Conservation (phyloP, 2,113 vertebrate genomes). For the Rutilus rutilus region DNA sequence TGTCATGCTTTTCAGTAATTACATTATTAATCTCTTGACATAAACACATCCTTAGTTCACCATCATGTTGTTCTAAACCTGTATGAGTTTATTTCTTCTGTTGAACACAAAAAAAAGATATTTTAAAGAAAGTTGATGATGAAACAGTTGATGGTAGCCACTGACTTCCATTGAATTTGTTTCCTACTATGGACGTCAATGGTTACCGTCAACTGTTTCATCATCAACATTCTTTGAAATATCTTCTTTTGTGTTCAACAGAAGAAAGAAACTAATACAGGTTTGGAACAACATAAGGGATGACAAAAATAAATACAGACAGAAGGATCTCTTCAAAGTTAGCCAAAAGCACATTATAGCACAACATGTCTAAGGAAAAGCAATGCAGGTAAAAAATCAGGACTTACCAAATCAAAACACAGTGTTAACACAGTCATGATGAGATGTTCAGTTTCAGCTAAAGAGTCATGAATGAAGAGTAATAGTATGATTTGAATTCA, state of each 20-base stretch:
- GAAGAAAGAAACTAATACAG: too few relatives aligned
- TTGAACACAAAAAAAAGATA: too few relatives aligned
- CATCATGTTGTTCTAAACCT: too few relatives aligned
- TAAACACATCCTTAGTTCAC: neutral
- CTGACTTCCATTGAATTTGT: too few relatives aligned
- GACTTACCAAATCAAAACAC: slow-evolving; percentile 64
- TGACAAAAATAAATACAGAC: neutral
- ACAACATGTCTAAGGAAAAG: neutral
- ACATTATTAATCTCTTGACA: neutral
- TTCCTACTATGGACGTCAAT: too few relatives aligned
- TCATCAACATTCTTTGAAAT: too few relatives aligned
- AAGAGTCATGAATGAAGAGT: slow-evolving; percentile 27
- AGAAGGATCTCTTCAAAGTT: neutral
- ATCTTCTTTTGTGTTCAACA: too few relatives aligned
- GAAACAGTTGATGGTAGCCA: too few relatives aligned
- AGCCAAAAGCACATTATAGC: neutral
- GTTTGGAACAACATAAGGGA: too few relatives aligned
- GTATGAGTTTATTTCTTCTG: too few relatives aligned
- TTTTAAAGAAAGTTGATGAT: neutral
- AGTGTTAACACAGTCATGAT: slow-evolving; percentile 37
- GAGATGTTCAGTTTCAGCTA: slow-evolving; percentile 11
- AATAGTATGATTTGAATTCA: slow-evolving; percentile 10
- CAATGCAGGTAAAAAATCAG: neutral
- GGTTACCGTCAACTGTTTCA: too few relatives aligned
- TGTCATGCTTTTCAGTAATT: neutral